phyloP scores from a whole-genome alignment of 2,797 vertebrate genomes.

The Characodon lateralis region DNA sequence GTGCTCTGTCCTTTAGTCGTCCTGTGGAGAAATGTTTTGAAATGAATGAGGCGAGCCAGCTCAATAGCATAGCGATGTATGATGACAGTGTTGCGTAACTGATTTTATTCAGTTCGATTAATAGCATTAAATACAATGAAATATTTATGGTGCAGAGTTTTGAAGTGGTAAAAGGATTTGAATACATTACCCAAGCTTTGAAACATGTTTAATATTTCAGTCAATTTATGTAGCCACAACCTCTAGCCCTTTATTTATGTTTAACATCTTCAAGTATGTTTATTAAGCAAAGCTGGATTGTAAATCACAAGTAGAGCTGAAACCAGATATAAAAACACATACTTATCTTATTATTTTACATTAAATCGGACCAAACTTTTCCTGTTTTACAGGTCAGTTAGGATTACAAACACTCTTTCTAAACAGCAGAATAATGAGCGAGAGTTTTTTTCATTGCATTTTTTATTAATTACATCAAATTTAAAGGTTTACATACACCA shows the following conservation, averaged over 20 bases:
- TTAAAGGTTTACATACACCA: neutral
- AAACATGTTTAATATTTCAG: conserved; percentile 36
- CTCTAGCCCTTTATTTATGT: neutral
- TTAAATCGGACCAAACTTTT: neutral
- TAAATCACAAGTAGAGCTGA: conserved; percentile 1
- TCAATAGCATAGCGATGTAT: conserved; percentile 71
- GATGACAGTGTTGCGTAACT: conserved; percentile 69
- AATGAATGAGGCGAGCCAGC: conserved; percentile 65
- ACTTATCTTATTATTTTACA: neutral
- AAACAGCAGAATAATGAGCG: neutral
- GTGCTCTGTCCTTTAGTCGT: conserved; percentile 35
- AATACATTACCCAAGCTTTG: conserved; percentile 65
- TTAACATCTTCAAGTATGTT: conserved; percentile 21
- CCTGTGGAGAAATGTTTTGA: conserved; percentile 76
- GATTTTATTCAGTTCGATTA: conserved; percentile 71
- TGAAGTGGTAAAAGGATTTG: conserved; percentile 68
- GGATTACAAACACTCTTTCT: neutral
- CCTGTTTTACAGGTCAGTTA: neutral
- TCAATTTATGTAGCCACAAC: conserved; percentile 21
- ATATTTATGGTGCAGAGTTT: conserved; percentile 69
- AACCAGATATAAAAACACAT: neutral
- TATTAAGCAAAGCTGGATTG: conserved; percentile 6
- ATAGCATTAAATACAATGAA: conserved; percentile 73
- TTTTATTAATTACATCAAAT: neutral
- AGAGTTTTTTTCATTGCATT: neutral